A percentile compares a stretch with the other conserved stretches of the same genome.
Conservation (phyloP, 1,140 invertebrate genomes). For the Linepithema humile region DNA sequence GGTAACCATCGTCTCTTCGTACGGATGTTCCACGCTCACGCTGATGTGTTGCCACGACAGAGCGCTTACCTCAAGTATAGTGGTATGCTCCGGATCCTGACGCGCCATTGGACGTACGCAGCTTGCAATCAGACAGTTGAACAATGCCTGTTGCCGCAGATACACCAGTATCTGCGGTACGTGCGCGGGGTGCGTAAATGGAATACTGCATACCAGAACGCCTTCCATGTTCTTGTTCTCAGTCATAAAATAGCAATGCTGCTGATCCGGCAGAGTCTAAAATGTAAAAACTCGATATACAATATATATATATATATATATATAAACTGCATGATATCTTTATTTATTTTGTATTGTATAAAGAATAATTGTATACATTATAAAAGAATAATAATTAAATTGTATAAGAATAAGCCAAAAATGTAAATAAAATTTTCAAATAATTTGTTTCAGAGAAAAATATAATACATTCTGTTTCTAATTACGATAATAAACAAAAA, state of each 20-base stretch:
- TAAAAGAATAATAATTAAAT: too few species aligned
- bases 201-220: constrained; percentile 92
- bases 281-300: constrained; percentile 78
- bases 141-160: constrained; percentile 95
- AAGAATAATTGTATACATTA: too few species aligned
- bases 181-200: constrained; percentile 97
- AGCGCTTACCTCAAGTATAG: constrained; percentile 96
- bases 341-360: background rate
- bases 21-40: constrained; percentile 96
- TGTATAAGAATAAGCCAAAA: too few species aligned
- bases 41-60: constrained; percentile 95
- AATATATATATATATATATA: too few species aligned
- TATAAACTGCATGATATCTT: background rate
- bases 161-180: constrained; percentile 94
- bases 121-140: constrained; percentile 94
- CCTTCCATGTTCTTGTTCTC: constrained; percentile 92
- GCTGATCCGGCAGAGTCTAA: constrained; percentile 95
- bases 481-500: constrained; percentile 1
- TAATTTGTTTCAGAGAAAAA: too few species aligned
- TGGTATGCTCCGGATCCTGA: constrained; percentile 90
- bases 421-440: too few species aligned
- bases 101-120: constrained; percentile 91
- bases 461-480: too few species aligned
- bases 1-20: constrained; percentile 96
- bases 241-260: constrained; percentile 97